phyloP scores from a whole-genome alignment of 2,888 invertebrate genomes.

The Odontomyia ornata region DNA sequence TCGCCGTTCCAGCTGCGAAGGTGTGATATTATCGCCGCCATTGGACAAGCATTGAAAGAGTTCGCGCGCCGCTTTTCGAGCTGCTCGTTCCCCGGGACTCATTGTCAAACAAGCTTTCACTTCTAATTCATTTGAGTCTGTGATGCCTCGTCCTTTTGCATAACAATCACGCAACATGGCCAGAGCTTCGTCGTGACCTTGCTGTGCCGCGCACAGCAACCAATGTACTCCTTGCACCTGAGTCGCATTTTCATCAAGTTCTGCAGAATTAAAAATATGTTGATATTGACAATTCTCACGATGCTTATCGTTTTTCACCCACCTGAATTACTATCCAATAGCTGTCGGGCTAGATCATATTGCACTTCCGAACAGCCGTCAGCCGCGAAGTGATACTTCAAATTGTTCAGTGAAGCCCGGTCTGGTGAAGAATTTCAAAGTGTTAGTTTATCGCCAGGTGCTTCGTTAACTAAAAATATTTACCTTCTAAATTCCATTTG shows the following conservation, averaged over 20 bases:
- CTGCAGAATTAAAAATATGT: conserved; percentile 51
- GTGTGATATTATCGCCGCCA: conserved; percentile 87
- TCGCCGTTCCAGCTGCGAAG: conserved; percentile 79
- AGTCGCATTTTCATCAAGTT: conserved; percentile 56
- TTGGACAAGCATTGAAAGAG: conserved; percentile 89
- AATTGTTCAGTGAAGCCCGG: conserved; percentile 63
- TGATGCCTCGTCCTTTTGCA: conserved; percentile 79
- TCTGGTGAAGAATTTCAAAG: too few relatives aligned
- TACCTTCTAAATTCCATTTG: conserved; percentile 64
- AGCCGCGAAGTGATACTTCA: conserved; percentile 77
- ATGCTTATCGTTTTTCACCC: conserved; percentile 59
- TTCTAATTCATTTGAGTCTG: conserved; percentile 76
- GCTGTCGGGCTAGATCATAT: conserved; percentile 83
- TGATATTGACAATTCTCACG: neutral
- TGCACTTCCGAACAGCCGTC: conserved; percentile 92
- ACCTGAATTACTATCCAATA: conserved; percentile 83
- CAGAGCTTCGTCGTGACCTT: conserved; percentile 89
- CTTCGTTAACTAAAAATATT: conserved; percentile 4
- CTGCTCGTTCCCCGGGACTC: conserved; percentile 86
- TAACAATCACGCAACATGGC: conserved; percentile 69
- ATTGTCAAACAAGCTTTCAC: conserved; percentile 82
- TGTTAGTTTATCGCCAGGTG: conserved; percentile 1
- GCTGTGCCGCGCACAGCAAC: conserved; percentile 92
- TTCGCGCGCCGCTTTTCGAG: conserved; percentile 85
- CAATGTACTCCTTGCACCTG: conserved; percentile 86